Percentiles rank a stretch among this genome's conserved stretches.
Evolutionary conservation across 2,888 invertebrate genomes (phyloP).

Genomic region (Hirtodrosophila confusa): DNA sequence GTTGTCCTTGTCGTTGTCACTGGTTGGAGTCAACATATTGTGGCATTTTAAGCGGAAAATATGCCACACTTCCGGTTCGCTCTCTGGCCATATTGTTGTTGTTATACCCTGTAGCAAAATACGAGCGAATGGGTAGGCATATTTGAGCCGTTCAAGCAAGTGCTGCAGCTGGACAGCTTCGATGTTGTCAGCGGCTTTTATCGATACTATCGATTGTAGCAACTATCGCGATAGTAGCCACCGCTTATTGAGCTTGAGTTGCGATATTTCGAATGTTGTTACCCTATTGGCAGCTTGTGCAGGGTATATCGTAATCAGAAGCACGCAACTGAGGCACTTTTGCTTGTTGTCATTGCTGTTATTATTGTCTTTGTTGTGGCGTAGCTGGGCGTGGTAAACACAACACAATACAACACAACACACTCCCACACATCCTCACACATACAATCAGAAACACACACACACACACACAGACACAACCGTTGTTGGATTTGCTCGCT

Average conservation of each 20-base stretch:
- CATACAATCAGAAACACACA: background rate
- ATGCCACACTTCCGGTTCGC: constrained; percentile 60
- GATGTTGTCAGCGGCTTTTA: too few relatives aligned
- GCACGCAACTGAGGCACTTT: background rate
- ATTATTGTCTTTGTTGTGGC: constrained; percentile 34
- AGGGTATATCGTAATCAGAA: constrained; percentile 7
- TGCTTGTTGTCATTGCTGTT: constrained; percentile 26
- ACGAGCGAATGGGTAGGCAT: background rate
- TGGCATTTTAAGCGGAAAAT: constrained; percentile 70
- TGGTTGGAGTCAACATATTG: constrained; percentile 54
- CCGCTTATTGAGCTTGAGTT: too few relatives aligned
- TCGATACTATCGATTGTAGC: too few relatives aligned
- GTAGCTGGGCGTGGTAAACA: constrained; percentile 14
- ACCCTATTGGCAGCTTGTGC: too few relatives aligned
- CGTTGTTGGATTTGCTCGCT: background rate
- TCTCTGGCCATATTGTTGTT: constrained; percentile 20
- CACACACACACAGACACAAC: background rate
- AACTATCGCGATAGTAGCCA: too few relatives aligned
- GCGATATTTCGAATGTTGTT: background rate
- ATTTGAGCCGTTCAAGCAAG: too few relatives aligned
- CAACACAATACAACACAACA: constrained; percentile 7
- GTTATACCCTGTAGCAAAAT: constrained; percentile 8
- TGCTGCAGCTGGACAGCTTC: too few relatives aligned
- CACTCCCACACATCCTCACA: constrained; percentile 1
- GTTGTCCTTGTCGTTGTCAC: constrained; percentile 21